phyloP scores from a whole-genome alignment of 64 coral and sea anemone species.

The Montipora foliosa region DNA sequence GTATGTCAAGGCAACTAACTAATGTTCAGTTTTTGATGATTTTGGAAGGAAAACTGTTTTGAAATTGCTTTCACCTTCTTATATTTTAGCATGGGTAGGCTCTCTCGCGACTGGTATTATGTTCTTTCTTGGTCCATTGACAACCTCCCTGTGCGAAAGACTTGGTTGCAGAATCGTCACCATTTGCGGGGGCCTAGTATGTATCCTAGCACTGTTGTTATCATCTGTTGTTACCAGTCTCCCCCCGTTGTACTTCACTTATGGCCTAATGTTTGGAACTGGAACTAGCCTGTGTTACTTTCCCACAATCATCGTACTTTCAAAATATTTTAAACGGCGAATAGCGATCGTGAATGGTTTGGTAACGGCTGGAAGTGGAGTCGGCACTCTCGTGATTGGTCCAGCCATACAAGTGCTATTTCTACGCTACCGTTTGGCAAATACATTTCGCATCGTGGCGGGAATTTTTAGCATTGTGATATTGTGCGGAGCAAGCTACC shows the following conservation, averaged over 20 bases:
- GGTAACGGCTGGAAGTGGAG: constrained; percentile 94
- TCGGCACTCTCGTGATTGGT: constrained; percentile 83
- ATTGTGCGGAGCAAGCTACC: constrained; percentile 75
- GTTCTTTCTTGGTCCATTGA: constrained; percentile 93
- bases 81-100: constrained; percentile 83
- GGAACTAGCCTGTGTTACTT: constrained; percentile 97
- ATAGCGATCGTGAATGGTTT: constrained; percentile 94
- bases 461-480: constrained; percentile 67
- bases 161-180: constrained; percentile 90
- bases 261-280: constrained; percentile 93
- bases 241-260: constrained; percentile 85
- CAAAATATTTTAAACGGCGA: constrained; percentile 93
- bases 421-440: constrained; percentile 52
- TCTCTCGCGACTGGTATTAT: constrained; percentile 96
- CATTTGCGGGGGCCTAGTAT: constrained; percentile 81
- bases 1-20: too few relatives aligned
- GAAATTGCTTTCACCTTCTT: background rate
- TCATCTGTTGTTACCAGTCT: constrained; percentile 87
- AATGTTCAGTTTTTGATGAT: background rate
- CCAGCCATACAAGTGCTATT: constrained; percentile 71
- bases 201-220: constrained; percentile 76
- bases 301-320: constrained; percentile 90
- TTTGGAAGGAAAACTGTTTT: background rate
- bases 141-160: constrained; percentile 89
- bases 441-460: constrained; percentile 69